phyloP scores from a whole-genome alignment of 2,113 vertebrate genomes.

The Syngnathus scovelli region DNA sequence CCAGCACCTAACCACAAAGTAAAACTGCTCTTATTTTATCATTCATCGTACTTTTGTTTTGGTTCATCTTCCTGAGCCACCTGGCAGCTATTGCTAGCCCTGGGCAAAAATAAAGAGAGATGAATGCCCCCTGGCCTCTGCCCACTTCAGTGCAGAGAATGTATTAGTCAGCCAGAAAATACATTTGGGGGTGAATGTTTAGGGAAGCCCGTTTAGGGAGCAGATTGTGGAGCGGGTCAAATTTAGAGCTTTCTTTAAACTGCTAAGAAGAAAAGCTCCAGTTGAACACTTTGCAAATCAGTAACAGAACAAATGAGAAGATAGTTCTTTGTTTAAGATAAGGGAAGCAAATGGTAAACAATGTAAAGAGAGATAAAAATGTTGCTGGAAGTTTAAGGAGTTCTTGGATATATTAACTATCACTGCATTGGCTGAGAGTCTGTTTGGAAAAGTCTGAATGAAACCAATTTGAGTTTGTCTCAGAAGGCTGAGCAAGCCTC shows the following conservation, averaged over 20 bases:
- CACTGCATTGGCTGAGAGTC: constrained; percentile 31
- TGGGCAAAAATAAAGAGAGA: constrained; percentile 56
- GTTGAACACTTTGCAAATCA: constrained; percentile 55
- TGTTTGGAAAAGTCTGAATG: constrained; percentile 36
- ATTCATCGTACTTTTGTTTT: constrained; percentile 7
- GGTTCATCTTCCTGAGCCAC: constrained; percentile 28
- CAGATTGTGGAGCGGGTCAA: constrained; percentile 51
- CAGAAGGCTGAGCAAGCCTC: constrained; percentile 22
- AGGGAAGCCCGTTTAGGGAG: constrained; percentile 59
- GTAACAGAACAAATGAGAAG: constrained; percentile 40
- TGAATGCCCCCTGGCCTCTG: constrained; percentile 36
- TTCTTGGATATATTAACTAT: constrained; percentile 43
- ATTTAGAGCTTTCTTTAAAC: constrained; percentile 64
- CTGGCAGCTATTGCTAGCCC: constrained; percentile 42
- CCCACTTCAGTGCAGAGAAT: constrained; percentile 46
- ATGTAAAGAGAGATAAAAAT: constrained; percentile 33
- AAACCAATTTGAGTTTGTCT: constrained; percentile 51
- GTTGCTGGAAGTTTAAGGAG: constrained; percentile 30
- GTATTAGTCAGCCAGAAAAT: constrained; percentile 62
- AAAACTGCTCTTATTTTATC: neutral
- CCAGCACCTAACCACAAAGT: neutral
- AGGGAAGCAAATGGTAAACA: constrained; percentile 25
- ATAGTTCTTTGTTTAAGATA: constrained; percentile 38
- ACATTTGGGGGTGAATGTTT: constrained; percentile 66
- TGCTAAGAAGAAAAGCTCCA: constrained; percentile 48